These are phyloP conservation scores for Epirrhoe alternata DNA, from an alignment of 2,888 invertebrate genomes.

Conservation along the genomic window DNA sequence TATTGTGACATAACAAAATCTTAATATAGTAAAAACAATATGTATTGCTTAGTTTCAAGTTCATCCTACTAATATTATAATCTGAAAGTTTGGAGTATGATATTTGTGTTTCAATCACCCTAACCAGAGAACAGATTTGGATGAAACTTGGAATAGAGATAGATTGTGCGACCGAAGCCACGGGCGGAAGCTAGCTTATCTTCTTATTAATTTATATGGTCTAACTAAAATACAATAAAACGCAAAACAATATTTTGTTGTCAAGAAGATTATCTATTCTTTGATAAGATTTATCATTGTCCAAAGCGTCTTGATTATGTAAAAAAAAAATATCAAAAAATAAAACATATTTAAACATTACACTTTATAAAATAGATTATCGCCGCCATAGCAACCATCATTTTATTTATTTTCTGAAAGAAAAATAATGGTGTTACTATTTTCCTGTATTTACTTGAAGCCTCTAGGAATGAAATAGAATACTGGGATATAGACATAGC, in stretches of 20 bases:
- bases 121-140: too few relatives aligned
- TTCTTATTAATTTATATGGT: background rate
- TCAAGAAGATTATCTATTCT: conserved; percentile 1
- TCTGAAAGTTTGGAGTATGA: too few relatives aligned
- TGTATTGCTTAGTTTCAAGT: background rate
- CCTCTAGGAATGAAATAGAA: too few relatives aligned
- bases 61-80: background rate
- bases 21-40: background rate
- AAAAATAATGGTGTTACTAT: background rate
- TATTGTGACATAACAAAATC: background rate
- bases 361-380: background rate
- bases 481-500: too few relatives aligned
- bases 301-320: background rate
- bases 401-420: conserved; percentile 1
- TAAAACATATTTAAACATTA: background rate
- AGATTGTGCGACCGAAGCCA: too few relatives aligned
- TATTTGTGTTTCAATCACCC: too few relatives aligned
- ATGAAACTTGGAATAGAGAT: too few relatives aligned
- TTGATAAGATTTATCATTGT: conserved; percentile 1
- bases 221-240: background rate
- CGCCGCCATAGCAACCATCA: conserved; percentile 1
- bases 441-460: background rate
- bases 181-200: too few relatives aligned
- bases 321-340: background rate
- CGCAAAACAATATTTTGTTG: conserved; percentile 4